Evolutionary conservation across 2,888 invertebrate species (phyloP), one percentile per base, ranked within the genome.

Genomic region (Cantharis lateralis): DNA sequence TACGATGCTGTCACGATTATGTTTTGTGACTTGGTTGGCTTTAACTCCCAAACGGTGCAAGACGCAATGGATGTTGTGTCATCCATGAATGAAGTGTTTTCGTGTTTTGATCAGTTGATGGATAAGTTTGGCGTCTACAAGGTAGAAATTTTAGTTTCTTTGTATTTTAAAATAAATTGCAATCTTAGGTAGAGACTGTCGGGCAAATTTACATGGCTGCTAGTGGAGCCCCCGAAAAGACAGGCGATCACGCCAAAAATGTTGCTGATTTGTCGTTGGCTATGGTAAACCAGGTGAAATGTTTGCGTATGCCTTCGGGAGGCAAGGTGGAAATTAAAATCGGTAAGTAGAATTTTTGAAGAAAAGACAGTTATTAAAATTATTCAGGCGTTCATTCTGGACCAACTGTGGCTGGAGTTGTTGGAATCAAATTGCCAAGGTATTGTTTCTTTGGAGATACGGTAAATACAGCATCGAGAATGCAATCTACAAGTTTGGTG

Each of bases 131-230:
- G 95, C 75, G 96, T 96, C 1, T 97, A 97, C 86, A 97, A 97
- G 92, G 95, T 95, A 84, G 83, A 4, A 62, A 9, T 10, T 63
- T 24, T 15, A 48, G 2, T 20, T 11, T 9, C 0, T n/a, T 15
- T 13, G 63, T 18, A 10, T 9, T 5, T 62, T 26, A 63, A 10
- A 28, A 2, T 16, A 68, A 62, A 62, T 32, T 79, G 16, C 15
- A 16, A 70, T 72, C 70, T 81, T 83, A 95, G 96, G 97, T 97
- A 76, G 97, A 97, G 89, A 97, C 97, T 0, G 95, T 97, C 0
- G 97, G 97, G n/a, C 94, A 93, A 86, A 93, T 93, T 70, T 97
- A 97, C 87, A 97, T 97, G 97, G 93, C 95, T 48, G 97, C 96
- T 5, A 95, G 96, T 68, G 97, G 97, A 0, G 95, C 95, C 1